Percentiles rank a stretch among this genome's conserved stretches.
Conservation (phyloP, 2,113 vertebrate genomes). For the Lycaon pictus region DNA sequence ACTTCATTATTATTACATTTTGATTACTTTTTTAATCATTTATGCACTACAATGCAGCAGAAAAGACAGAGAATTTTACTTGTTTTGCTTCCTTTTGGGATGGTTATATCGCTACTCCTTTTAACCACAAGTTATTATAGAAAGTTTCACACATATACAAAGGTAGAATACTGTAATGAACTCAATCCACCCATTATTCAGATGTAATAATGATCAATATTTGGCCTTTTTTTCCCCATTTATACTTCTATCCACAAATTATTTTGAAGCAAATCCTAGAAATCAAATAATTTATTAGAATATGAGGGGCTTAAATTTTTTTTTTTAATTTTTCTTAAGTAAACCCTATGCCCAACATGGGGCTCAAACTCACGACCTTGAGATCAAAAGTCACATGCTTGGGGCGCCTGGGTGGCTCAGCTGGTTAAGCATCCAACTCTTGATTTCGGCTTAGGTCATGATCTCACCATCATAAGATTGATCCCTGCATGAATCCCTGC, state of each 20-base stretch:
- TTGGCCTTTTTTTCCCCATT: background rate
- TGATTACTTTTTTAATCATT: background rate
- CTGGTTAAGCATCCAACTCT: background rate
- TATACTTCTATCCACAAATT: background rate
- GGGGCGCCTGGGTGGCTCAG: background rate
- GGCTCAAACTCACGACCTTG: background rate
- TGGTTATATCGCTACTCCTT: background rate
- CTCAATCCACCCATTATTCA: background rate
- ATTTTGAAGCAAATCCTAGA: constrained; percentile 43
- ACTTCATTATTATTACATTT: background rate
- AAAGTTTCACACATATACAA: constrained; percentile 15
- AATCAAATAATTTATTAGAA: constrained; percentile 25
- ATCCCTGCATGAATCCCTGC: background rate
- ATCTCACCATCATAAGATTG: background rate
- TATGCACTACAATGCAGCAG: background rate
- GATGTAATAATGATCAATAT: background rate
- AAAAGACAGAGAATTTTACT: background rate
- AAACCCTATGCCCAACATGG: background rate
- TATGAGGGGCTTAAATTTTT: background rate
- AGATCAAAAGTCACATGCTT: background rate
- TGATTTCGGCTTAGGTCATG: background rate
- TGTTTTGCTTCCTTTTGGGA: constrained; percentile 36
- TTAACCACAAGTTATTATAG: background rate
- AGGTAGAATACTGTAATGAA: constrained; percentile 21
- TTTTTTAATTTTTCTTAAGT: background rate